Evolutionary conservation across 92 coral and sea anemone species (phyloP), one percentile per base, ranked within the genome.

Genomic region (Meandrina meandrites): DNA sequence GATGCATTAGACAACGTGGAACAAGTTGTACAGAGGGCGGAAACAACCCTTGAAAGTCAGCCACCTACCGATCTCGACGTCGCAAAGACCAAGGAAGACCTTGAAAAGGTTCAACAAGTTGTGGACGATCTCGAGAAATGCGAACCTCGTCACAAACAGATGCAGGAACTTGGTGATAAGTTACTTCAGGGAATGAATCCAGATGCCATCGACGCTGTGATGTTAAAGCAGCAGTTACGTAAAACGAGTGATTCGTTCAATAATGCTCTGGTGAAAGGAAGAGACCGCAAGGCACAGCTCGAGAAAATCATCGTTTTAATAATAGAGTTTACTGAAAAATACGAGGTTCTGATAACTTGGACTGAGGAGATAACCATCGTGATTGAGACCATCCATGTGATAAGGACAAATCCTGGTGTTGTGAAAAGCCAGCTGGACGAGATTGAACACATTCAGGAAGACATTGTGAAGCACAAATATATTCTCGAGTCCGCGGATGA

Each of bases 261-360:
- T 17, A 81, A 84, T 70, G 90, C 88, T 35, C 75, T 91, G 75
- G 88, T 88, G 77, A 92, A 88, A 79, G 92, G 94, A 21, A 89
- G 90, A 84, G 94, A 91, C 37, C 93, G 93, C 79, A 92, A 92
- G 81, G 79, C 81, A 35, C 84, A 91, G 71, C 94, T 90, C 18
- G 93, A 95, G 89, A 94, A 92, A 75, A 87, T 81, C 10, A 89
- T 92, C 16, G 86, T 95, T 24, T 89, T 94, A 67, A 89, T 93
- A 58, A 87, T 91, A 31, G 95, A 97, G 81, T 93, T 97, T 40
- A 92, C 90, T 53, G 96, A 95, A 88, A 93, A 93, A 68, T 95
- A 90, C 58, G 97, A 97, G 82, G 94, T 92, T 28, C 84, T 97
- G 75, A 94, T 91, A 71, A 92, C 92, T 72, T 96, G 97, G 94